Evolutionary conservation across 1,140 invertebrate species (phyloP), one percentile per base, ranked within the genome.

Genomic region (Plodia interpunctella): DNA sequence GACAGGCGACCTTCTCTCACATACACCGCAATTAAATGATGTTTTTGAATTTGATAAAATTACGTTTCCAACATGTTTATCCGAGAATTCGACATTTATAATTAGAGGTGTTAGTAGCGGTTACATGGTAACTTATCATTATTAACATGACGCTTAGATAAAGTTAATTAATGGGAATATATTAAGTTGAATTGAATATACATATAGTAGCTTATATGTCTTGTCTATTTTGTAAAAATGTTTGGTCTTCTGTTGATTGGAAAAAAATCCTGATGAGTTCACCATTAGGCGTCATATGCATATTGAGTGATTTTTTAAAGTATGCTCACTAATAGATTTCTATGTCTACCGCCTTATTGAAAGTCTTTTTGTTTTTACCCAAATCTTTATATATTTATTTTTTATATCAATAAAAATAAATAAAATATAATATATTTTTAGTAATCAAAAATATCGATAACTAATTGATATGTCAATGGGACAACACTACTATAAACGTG

Each of bases 401-500:
- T n/a, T n/a, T n/a, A n/a, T n/a, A n/a, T n/a, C n/a, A n/a, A n/a
- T n/a, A n/a, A n/a, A 28, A 28, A 28, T 28, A 5, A 28, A 5
- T 9, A 28, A 28, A 28, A 9, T 28, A 9, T 28, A 38, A 38
- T 44, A 44, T n/a, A 52, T 55, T 15, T 49, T n/a, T 17, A 18
- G 28, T 56, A 50, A 35, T 19, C 19, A 5, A 28, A 15, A 21
- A 19, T 25, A 53, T 53, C 51, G 51, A 53, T 53, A 53, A n/a
- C 9, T 53, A n/a, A 25, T 25, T 20, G 17, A 15, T 0, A 0
- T 53, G 13, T 53, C 20, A 25, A 2, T 18, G 10, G 44, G 32
- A 1, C 69, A 64, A 62, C 68, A 61, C 62, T 74, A 70, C 30
- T n/a, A 49, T 65, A 67, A 75, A 72, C 69, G 67, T 62, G 63